Percentiles rank a stretch among this genome's conserved stretches.
These are phyloP conservation scores for Linurgus olivaceus DNA, from an alignment of 2,797 vertebrate species.

Conservation along the genomic window DNA sequence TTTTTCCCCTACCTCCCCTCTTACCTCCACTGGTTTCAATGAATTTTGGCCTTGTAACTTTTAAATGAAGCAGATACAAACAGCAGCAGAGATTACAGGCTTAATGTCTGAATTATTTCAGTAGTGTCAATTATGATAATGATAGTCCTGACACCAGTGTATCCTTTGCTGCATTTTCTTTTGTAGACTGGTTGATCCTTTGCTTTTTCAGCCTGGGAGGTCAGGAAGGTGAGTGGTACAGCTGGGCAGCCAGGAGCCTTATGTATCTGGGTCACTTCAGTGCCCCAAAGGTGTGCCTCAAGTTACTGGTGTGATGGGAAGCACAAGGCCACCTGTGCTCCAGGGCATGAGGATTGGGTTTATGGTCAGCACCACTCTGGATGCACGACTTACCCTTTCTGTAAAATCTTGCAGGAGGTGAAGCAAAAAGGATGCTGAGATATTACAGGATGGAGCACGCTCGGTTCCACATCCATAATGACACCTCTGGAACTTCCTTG, in stretches of 20 bases:
- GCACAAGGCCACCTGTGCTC: neutral
- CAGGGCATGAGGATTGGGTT: neutral
- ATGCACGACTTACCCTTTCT: neutral
- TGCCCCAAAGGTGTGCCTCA: conserved; percentile 2
- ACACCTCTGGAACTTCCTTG: neutral
- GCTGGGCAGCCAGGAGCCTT: conserved; percentile 6
- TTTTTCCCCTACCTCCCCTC: neutral
- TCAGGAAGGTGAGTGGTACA: conserved; percentile 39
- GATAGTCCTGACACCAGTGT: neutral
- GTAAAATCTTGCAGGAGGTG: neutral
- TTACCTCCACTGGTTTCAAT: neutral
- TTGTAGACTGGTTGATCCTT: neutral
- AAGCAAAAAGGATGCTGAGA: neutral
- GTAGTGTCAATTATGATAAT: conserved; percentile 17
- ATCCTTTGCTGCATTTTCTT: conserved; percentile 2
- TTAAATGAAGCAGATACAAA: conserved; percentile 10
- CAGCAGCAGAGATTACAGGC: conserved; percentile 28
- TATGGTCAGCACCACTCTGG: neutral
- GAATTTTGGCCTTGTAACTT: conserved; percentile 35
- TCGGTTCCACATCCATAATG: neutral
- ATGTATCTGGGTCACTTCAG: neutral
- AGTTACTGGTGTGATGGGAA: neutral
- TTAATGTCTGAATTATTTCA: conserved; percentile 23
- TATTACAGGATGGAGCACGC: neutral
- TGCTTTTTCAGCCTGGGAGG: neutral